Evolutionary conservation across 1,140 invertebrate species (phyloP), one percentile per base, ranked within the genome.

Genomic region (Drosophila orosa): DNA sequence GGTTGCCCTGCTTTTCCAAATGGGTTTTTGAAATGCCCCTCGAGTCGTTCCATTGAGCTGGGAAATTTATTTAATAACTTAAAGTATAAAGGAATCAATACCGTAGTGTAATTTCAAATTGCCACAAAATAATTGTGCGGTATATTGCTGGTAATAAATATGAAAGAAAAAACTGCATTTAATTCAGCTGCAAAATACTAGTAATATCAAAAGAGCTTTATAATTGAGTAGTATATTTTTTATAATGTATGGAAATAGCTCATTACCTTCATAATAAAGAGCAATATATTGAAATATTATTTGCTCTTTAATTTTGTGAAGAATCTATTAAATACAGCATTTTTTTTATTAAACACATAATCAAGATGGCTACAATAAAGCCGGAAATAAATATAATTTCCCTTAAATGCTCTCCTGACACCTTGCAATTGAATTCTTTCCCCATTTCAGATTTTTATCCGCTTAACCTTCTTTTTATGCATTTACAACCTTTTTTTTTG

Each of bases 391-490:
- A 68, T 13, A 25, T 19, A 12, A 45, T 45, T 35, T 37, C 6
- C 19, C 24, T 17, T 13, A 17, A 68, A 39, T 35, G 48, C 25
- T 25, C 50, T 69, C 22, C 50, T 24, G 50, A 27, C 65, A 39
- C 45, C 45, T 58, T 24, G n/a, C 31, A 71, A 71, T 71, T 71
- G 67, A 69, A 71, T 52, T 52, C 13, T 39, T 39, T 10, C 35
- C 50, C 42, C 31, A 27, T 57, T 27, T 31, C 19, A 69, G 65
- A 69, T 71, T 71, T 71, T 37, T 57, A 57, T 69, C 48, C 50
- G 13, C 7, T 22, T 15, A 52, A 35, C 48, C 48, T 35, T 52
- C 17, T 33, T 52, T 52, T 52, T 52, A 52, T 52, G 50, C 13
- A 52, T 52, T 19, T 71, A 57, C 13, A 56, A 71, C 39, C 67